These are phyloP conservation scores for Agapornis canus DNA, from an alignment of 2,797 vertebrate genomes.

Conservation along the genomic window DNA sequence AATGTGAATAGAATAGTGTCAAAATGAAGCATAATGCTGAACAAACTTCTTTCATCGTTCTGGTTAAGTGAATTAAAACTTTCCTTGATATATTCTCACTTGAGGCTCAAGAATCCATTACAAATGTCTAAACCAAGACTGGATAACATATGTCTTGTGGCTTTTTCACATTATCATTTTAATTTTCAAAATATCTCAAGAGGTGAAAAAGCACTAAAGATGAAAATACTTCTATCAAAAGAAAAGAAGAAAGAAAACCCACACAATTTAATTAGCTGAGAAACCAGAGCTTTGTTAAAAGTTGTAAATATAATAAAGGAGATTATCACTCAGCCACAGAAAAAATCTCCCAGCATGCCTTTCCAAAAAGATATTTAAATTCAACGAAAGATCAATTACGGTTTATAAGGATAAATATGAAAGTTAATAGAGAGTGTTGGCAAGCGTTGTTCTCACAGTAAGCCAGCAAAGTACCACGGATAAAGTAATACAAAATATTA, in stretches of 20 bases:
- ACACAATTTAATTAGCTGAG: conserved; percentile 39
- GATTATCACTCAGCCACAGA: neutral
- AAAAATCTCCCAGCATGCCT: conserved; percentile 15
- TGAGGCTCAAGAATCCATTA: conserved; percentile 13
- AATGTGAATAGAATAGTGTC: neutral
- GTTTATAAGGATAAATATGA: conserved; percentile 12
- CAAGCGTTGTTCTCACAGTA: conserved; percentile 25
- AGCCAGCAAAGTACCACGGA: neutral
- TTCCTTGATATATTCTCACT: conserved; percentile 2
- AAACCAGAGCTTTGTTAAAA: conserved; percentile 34
- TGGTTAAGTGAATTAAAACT: conserved; percentile 24
- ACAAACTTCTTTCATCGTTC: neutral
- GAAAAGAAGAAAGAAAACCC: neutral
- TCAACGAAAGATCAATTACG: conserved; percentile 19
- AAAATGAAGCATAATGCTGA: conserved; percentile 26
- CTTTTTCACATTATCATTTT: conserved; percentile 17
- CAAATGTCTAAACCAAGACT: neutral
- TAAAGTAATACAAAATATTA: conserved; percentile 44
- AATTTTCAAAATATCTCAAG: conserved; percentile 45
- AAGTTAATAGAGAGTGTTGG: conserved; percentile 38
- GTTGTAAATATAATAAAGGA: conserved; percentile 30
- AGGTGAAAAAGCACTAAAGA: conserved; percentile 23
- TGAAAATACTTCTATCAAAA: conserved; percentile 11
- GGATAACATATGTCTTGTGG: conserved; percentile 7
- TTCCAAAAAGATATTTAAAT: conserved; percentile 35